phyloP scores from a whole-genome alignment of 2,797 vertebrate genomes.

The Eulemur albifrons region DNA sequence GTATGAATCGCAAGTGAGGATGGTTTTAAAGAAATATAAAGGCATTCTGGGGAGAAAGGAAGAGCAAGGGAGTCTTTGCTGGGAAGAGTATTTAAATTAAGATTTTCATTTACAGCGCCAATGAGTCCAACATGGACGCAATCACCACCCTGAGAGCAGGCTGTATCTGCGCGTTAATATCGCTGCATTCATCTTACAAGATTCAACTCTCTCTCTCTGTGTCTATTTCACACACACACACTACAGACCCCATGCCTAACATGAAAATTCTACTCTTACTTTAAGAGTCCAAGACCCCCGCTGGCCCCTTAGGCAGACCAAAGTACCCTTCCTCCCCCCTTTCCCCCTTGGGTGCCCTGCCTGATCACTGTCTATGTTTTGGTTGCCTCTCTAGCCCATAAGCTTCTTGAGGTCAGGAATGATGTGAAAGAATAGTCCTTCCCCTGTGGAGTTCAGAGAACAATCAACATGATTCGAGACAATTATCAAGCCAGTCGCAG shows the following conservation, averaged over 20 bases:
- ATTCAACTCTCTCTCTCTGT: not conserved
- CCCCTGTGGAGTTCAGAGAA: not conserved
- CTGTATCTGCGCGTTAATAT: not conserved
- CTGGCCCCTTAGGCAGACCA: not conserved
- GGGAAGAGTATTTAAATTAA: conserved; percentile 60
- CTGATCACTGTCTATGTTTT: not conserved
- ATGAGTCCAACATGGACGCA: conserved; percentile 70
- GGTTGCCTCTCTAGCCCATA: not conserved
- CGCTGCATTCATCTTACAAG: not conserved
- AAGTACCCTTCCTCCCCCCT: not conserved
- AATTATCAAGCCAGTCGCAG: not conserved
- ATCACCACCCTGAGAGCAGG: conserved; percentile 65
- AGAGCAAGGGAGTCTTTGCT: not conserved
- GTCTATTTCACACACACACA: not conserved
- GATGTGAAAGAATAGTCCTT: not conserved
- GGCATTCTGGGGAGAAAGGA: conserved; percentile 70
- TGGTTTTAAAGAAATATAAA: conserved; percentile 55
- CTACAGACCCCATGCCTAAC: not conserved
- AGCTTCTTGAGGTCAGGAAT: not conserved
- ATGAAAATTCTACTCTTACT: not conserved
- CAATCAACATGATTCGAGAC: not conserved
- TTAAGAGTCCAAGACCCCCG: not conserved
- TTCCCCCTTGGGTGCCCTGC: not conserved
- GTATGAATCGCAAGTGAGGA: not conserved
- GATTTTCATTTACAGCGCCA: conserved; percentile 59